These are phyloP conservation scores for Nasonia oneida DNA, from an alignment of 2,888 invertebrate species.

Conservation along the genomic window DNA sequence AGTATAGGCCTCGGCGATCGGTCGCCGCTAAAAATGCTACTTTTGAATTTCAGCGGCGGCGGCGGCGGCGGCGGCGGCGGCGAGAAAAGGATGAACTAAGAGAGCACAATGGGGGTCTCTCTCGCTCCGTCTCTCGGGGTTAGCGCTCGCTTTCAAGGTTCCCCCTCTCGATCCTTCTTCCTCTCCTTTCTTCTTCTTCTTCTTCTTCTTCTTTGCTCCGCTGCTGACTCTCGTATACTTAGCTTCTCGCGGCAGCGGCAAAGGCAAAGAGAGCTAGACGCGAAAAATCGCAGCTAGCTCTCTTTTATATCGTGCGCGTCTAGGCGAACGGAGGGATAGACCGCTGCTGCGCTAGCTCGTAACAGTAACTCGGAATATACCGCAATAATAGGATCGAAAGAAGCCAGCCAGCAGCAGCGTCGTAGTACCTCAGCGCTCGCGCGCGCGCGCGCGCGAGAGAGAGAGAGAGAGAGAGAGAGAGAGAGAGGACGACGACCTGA, in stretches of 20 bases:
- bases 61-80: neutral
- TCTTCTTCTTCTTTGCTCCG: neutral
- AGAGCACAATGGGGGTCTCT: slow-evolving; percentile 42
- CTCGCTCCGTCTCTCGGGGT: slow-evolving; percentile 60
- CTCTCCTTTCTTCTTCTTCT: slow-evolving; percentile 19
- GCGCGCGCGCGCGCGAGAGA: slow-evolving; percentile 22
- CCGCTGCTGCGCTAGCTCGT: slow-evolving; percentile 25
- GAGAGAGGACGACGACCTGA: slow-evolving; percentile 60
- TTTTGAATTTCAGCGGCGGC: slow-evolving; percentile 51
- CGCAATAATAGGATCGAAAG: slow-evolving; percentile 63
- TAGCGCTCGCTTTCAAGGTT: slow-evolving; percentile 69
- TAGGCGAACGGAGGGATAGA: neutral
- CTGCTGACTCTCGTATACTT: neutral
- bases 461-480: slow-evolving; percentile 20
- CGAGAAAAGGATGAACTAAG: neutral
- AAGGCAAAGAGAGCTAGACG: slow-evolving; percentile 6
- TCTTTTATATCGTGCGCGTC: slow-evolving; percentile 8
- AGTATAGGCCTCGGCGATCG: slow-evolving; percentile 53
- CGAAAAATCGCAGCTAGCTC: neutral
- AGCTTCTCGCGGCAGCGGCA: neutral
- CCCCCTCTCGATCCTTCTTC: slow-evolving; percentile 39
- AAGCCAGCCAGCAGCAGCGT: slow-evolving; percentile 47
- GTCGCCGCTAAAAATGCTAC: slow-evolving; percentile 53
- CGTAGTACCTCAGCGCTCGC: slow-evolving; percentile 20
- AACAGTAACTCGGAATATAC: slow-evolving; percentile 62